Evolutionary conservation across 2,113 vertebrate species (phyloP).

Genomic region (Stigmatopora argus): DNA sequence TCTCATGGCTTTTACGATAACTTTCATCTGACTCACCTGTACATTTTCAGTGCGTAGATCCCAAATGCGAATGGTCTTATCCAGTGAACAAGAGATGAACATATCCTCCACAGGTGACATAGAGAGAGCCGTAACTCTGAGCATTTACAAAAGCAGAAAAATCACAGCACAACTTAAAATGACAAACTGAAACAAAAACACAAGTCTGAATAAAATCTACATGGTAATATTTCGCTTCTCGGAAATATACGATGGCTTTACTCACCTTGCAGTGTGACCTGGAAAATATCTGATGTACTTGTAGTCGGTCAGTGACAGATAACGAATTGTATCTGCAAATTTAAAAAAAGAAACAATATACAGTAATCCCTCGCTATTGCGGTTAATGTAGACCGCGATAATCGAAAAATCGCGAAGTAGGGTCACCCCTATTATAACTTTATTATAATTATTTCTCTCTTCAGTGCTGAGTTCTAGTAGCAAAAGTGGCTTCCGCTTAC

Average conservation of each 20-base stretch:
- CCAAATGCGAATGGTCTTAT: slow-evolving; percentile 96
- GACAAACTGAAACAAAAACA: not conserved
- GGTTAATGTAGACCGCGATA: too few species aligned
- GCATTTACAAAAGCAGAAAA: not conserved
- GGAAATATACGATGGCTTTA: not conserved
- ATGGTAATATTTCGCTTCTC: not conserved
- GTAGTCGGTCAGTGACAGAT: slow-evolving; percentile 93
- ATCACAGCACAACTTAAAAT: not conserved
- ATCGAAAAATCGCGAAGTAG: too few species aligned
- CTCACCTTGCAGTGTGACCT: slow-evolving; percentile 92
- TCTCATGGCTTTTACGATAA: not conserved
- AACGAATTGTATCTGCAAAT: slow-evolving; percentile 89
- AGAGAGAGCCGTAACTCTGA: slow-evolving; percentile 91
- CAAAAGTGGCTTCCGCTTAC: too few species aligned
- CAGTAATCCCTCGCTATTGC: not conserved
- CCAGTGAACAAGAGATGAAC: slow-evolving; percentile 94
- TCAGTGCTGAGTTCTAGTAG: too few species aligned
- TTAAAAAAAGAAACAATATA: slow-evolving; percentile 2
- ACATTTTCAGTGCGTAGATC: slow-evolving; percentile 93
- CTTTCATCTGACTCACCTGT: slow-evolving; percentile 71
- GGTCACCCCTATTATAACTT: too few species aligned
- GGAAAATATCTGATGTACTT: slow-evolving; percentile 97
- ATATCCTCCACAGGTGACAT: slow-evolving; percentile 97
- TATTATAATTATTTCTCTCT: too few species aligned
- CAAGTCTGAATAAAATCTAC: not conserved